These are phyloP conservation scores for Eufriesea mexicana DNA, from an alignment of 1,140 invertebrate species.

Conservation along the genomic window DNA sequence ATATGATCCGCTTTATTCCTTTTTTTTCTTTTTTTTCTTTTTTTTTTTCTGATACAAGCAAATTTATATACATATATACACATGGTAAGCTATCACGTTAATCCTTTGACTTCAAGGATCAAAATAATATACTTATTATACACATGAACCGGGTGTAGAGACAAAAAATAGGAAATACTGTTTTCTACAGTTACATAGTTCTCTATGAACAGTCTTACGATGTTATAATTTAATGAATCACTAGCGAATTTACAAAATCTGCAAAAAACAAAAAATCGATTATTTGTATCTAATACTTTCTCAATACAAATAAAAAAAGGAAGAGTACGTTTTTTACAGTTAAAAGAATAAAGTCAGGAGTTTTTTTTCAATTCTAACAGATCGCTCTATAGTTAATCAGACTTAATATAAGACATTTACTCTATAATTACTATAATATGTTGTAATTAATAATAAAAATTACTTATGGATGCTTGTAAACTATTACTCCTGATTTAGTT, in stretches of 20 bases:
- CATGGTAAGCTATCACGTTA: slow-evolving; percentile 8
- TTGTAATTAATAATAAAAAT: slow-evolving; percentile 55
- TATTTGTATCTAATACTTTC: slow-evolving; percentile 16
- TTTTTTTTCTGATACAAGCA: neutral
- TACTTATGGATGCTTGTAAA: slow-evolving; percentile 23
- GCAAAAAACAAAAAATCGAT: neutral
- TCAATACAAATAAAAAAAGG: slow-evolving; percentile 14
- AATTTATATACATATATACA: slow-evolving; percentile 1
- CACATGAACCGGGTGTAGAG: neutral
- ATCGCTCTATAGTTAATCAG: slow-evolving; percentile 55
- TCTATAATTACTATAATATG: slow-evolving; percentile 40
- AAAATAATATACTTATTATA: slow-evolving; percentile 10
- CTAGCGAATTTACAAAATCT: slow-evolving; percentile 17
- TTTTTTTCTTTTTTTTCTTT: neutral
- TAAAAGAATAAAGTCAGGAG: slow-evolving; percentile 28
- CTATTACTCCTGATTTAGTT: neutral
- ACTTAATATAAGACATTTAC: slow-evolving; percentile 54
- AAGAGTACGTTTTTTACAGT: slow-evolving; percentile 49
- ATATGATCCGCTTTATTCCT: neutral
- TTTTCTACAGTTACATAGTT: slow-evolving; percentile 22
- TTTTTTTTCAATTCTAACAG: slow-evolving; percentile 35
- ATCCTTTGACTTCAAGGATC: neutral
- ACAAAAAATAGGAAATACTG: slow-evolving; percentile 6
- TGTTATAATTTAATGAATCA: slow-evolving; percentile 6
- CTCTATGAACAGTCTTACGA: slow-evolving; percentile 9